Evolutionary conservation across 2,888 invertebrate species (phyloP), one percentile per base, ranked within the genome.

Genomic region (Miltochrista miniata): DNA sequence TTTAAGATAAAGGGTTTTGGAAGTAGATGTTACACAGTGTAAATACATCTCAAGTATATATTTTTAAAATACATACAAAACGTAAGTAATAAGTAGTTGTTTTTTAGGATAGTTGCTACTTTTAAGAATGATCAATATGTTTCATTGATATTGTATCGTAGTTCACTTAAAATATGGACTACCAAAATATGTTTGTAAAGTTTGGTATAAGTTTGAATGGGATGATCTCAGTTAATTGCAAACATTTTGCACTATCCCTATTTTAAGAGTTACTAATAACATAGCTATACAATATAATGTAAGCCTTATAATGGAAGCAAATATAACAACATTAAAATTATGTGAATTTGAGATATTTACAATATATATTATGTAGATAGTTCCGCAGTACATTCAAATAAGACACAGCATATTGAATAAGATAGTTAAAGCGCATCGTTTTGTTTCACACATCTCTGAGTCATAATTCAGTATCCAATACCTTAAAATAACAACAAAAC

Each of bases 31-130:
- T 84, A 81, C 74, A 81, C 75, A 80, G 74, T 89, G 85, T 90
- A 89, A 88, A 90, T 89, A 88, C 81, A 79, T 80, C 74, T 73
- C 11, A 31, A 31, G 31, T 87, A 87, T 89, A 89, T 88, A 88
- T 85, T 87, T 85, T 90, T 89, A 38, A 64, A 90, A 90, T 90
- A 90, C 86, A 89, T 90, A 90, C 86, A 88, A 87, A 87, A 85
- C 77, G 74, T 75, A 72, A 79, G 70, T 68, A 68, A 65, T 79
- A 73, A 79, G 18, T 24, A 74, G 79, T 81, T 81, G 79, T 78
- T 74, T 85, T 84, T 79, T 71, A 71, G 79, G 81, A 76, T 76
- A 75, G 73, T 79, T 81, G 74, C 77, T 83, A 86, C 77, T 72
- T 81, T n/a, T 79, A 73, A 76, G 78, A 72, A 68, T 78, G 79